A percentile compares a stretch with the other conserved stretches of the same genome.
Evolutionary conservation across 2,888 invertebrate species (phyloP).

Genomic region (Trypoxylon attenuatum): DNA sequence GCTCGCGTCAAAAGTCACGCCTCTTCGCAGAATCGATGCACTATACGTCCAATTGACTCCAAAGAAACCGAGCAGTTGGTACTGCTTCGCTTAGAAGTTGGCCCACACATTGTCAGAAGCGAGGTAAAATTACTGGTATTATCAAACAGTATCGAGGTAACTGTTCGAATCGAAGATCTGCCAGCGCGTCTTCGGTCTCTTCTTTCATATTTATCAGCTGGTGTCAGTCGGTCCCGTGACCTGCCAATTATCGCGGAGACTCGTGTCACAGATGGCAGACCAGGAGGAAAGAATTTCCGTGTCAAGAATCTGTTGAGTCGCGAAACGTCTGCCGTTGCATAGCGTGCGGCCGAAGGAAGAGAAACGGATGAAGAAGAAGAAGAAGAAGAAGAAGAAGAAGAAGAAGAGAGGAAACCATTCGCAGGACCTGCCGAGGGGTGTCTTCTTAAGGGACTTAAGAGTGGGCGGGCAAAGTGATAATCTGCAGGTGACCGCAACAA

Average conservation of each 20-base stretch:
- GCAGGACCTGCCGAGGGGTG: slow-evolving; percentile 11
- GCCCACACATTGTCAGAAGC: too few species aligned
- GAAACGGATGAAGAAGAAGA: slow-evolving; percentile 51
- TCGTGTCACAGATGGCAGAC: slow-evolving; percentile 13
- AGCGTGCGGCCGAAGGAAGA: slow-evolving; percentile 7
- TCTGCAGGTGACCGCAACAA: slow-evolving; percentile 70
- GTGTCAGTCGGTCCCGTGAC: slow-evolving; percentile 17
- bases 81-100: too few species aligned
- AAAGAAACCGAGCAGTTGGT: too few species aligned
- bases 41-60: too few species aligned
- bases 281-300: slow-evolving; percentile 23
- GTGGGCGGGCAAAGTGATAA: slow-evolving; percentile 70
- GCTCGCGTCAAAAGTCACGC: too few species aligned
- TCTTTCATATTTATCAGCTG: background rate
- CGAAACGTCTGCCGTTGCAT: background rate
- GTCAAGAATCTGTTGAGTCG: slow-evolving; percentile 29
- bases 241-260: slow-evolving; percentile 34
- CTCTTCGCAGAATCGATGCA: too few species aligned
- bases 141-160: too few species aligned
- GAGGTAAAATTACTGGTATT: too few species aligned
- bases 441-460: slow-evolving; percentile 36
- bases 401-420: background rate
- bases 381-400: slow-evolving; percentile 8
- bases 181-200: slow-evolving; percentile 1
- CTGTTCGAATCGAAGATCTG: too few species aligned